Percentiles rank a stretch among this genome's conserved stretches.
These are phyloP conservation scores for Pteropus alecto DNA, from an alignment of 2,113 vertebrate species.

Conservation along the genomic window DNA sequence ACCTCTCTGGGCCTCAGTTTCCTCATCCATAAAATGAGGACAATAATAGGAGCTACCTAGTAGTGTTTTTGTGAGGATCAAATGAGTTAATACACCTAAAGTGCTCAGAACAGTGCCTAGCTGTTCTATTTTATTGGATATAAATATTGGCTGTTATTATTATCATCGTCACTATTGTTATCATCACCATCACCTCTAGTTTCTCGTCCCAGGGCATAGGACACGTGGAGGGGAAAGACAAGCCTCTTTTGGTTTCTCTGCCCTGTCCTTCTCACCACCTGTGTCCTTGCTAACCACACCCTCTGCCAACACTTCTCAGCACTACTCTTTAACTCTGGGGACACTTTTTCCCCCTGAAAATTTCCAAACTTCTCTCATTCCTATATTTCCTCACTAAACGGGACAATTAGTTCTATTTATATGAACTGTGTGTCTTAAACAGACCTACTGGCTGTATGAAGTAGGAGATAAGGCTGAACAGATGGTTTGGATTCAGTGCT, in stretches of 20 bases:
- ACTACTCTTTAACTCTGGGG: background rate
- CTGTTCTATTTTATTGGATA: background rate
- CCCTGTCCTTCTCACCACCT: background rate
- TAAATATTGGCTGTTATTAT: background rate
- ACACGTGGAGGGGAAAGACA: background rate
- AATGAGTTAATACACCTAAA: background rate
- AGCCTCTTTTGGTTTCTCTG: background rate
- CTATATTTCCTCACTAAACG: background rate
- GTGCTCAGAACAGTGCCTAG: background rate
- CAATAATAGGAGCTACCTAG: background rate
- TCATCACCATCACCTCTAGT: background rate
- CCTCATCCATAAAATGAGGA: background rate
- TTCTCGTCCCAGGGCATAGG: too few relatives aligned
- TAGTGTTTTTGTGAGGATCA: background rate
- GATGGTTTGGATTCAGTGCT: background rate
- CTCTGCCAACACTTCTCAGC: background rate
- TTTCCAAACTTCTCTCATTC: background rate
- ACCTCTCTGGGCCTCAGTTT: background rate
- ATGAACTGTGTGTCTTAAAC: background rate
- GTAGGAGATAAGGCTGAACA: background rate
- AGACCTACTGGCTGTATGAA: background rate
- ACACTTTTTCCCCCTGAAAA: background rate
- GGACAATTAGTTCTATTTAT: background rate
- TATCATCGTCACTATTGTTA: background rate
- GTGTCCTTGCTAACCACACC: background rate